Conservation (phyloP, 1,140 invertebrate genomes). For the Drosophila kikkawai region DNA sequence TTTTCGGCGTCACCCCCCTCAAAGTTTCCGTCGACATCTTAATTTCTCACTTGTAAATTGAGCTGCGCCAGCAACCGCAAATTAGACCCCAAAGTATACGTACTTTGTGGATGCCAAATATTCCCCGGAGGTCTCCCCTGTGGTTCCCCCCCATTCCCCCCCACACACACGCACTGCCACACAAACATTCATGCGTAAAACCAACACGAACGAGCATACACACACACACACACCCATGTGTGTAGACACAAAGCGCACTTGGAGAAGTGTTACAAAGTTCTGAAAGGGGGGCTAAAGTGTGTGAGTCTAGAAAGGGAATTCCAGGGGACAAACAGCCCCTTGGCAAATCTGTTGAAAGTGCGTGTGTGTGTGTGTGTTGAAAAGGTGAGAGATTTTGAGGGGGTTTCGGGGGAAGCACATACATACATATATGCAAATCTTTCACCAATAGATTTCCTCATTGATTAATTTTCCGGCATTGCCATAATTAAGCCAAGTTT, state of each 20-base stretch:
- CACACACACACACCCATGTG: neutral
- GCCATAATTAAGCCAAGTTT: conserved; percentile 13
- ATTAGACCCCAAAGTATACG: conserved; percentile 82
- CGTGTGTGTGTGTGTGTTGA: conserved; percentile 2
- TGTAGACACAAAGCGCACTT: conserved; percentile 19
- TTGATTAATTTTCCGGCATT: conserved; percentile 7
- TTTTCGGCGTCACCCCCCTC: conserved; percentile 41
- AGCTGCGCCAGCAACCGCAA: conserved; percentile 80
- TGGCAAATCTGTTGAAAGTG: conserved; percentile 23
- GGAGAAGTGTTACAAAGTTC: conserved; percentile 46
- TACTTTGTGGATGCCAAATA: conserved; percentile 80
- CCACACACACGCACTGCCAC: conserved; percentile 24
- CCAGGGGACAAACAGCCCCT: neutral
- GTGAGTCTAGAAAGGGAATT: neutral
- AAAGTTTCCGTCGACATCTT: conserved; percentile 79
- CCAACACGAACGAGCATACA: conserved; percentile 53
- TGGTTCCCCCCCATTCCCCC: neutral
- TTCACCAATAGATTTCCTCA: conserved; percentile 17
- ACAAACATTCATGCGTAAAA: conserved; percentile 68
- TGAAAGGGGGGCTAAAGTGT: neutral
- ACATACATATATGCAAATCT: neutral
- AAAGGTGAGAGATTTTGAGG: conserved; percentile 12
- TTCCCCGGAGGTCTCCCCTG: conserved; percentile 30
- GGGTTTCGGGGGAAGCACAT: neutral
- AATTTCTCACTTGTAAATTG: conserved; percentile 83